phyloP scores from a whole-genome alignment of 2,888 invertebrate species.

The Polyommatus iphigenia region DNA sequence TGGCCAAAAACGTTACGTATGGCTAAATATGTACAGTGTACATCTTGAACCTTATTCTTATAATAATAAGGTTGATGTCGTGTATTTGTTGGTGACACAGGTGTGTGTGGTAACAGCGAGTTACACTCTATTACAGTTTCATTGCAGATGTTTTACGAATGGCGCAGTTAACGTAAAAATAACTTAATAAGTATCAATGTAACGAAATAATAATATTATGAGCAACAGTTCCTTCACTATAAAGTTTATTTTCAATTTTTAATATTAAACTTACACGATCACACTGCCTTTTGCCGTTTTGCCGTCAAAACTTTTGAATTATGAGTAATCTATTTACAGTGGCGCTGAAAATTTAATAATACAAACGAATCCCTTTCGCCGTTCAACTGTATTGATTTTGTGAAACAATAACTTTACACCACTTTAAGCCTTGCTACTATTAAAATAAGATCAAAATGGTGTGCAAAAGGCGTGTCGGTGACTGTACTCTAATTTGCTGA shows the following conservation, averaged over 20 bases:
- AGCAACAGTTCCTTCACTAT: no score
- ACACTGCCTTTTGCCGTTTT: no score
- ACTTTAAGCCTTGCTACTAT: not conserved
- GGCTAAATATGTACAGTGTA: not conserved
- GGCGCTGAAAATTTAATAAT: not conserved
- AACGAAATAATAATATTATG: not conserved
- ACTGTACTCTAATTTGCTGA: not conserved
- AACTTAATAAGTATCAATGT: not conserved
- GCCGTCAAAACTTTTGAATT: no score
- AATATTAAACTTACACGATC: no score
- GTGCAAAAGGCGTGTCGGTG: not conserved
- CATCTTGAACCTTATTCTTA: not conserved
- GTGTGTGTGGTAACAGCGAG: not conserved
- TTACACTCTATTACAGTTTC: not conserved
- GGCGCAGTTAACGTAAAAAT: not conserved
- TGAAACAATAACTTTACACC: not conserved
- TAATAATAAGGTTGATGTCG: not conserved
- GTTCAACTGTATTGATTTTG: not conserved
- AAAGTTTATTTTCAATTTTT: no score
- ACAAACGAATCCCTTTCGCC: not conserved
- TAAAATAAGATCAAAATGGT: not conserved
- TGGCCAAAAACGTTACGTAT: not conserved
- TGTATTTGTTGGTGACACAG: not conserved
- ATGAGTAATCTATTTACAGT: not conserved
- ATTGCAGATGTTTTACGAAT: not conserved